These are phyloP conservation scores for Sciaenops ocellatus DNA, from an alignment of 2,797 vertebrate genomes.

Conservation along the genomic window DNA sequence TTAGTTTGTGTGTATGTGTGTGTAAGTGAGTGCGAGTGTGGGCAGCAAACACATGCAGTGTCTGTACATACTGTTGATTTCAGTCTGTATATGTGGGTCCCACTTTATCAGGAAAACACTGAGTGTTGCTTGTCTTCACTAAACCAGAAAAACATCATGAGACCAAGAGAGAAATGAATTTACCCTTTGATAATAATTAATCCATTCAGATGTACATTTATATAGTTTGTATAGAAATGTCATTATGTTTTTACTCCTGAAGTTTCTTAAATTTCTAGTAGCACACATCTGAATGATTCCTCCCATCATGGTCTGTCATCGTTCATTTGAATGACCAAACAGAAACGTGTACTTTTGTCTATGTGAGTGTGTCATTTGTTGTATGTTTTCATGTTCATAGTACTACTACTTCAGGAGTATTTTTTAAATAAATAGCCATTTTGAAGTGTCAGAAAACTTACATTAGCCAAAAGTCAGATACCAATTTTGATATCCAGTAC, in stretches of 20 bases:
- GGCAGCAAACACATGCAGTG: constrained; percentile 70
- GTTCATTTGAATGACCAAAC: constrained; percentile 46
- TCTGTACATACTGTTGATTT: constrained; percentile 72
- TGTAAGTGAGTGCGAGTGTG: constrained; percentile 58
- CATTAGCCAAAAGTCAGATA: constrained; percentile 62
- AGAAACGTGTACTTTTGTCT: constrained; percentile 62
- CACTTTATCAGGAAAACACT: constrained; percentile 28
- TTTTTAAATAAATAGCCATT: constrained; percentile 79
- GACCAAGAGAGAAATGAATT: constrained; percentile 34
- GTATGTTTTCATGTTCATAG: constrained; percentile 68
- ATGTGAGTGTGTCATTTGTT: constrained; percentile 72
- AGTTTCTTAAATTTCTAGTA: constrained; percentile 65
- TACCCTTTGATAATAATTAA: constrained; percentile 20
- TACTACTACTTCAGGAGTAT: constrained; percentile 68
- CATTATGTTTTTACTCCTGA: constrained; percentile 57
- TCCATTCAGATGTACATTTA: constrained; percentile 64
- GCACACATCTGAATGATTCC: constrained; percentile 57
- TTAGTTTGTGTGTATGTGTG: neutral
- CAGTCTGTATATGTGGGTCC: constrained; percentile 57
- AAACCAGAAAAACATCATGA: constrained; percentile 18
- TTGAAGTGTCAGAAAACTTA: constrained; percentile 68
- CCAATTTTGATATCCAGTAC: constrained; percentile 79
- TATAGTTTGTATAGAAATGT: constrained; percentile 70
- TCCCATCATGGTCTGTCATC: constrained; percentile 30
- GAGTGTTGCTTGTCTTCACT: constrained; percentile 21